A percentile compares a stretch with the other conserved stretches of the same genome.
phyloP scores from a whole-genome alignment of 2,797 vertebrate species.

The Channa striata region DNA sequence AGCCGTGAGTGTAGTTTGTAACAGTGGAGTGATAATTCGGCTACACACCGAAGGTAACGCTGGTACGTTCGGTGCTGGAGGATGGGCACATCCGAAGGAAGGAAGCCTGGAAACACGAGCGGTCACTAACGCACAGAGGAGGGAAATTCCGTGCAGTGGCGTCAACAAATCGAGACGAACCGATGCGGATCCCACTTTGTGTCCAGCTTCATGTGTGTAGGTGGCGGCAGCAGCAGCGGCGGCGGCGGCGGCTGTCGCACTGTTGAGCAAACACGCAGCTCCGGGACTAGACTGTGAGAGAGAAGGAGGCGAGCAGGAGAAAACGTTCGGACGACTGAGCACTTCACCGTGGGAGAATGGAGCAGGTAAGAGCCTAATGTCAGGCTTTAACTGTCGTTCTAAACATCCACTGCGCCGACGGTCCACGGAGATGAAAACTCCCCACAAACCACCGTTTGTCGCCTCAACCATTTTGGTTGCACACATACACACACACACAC shows the following conservation, averaged over 20 bases:
- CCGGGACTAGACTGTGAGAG: neutral
- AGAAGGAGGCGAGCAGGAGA: conserved; percentile 5
- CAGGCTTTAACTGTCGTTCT: rapidly evolving
- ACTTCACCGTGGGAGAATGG: conserved; percentile 41
- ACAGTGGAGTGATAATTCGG: neutral
- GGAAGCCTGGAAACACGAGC: neutral
- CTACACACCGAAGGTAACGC: neutral
- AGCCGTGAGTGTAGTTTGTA: conserved; percentile 14
- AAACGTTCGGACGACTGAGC: conserved; percentile 19
- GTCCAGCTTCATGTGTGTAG: conserved; percentile 35
- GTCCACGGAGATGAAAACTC: conserved; percentile 3
- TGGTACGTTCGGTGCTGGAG: neutral
- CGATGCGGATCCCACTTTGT: conserved; percentile 44
- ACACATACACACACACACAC: neutral
- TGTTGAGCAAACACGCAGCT: neutral
- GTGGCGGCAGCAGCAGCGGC: conserved; percentile 29
- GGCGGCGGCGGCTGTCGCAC: conserved; percentile 11
- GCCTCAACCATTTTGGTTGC: conserved; percentile 39
- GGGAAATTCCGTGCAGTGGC: neutral
- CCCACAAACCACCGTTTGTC: neutral
- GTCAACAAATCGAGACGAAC: conserved; percentile 42
- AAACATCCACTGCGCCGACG: neutral
- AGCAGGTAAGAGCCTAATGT: conserved; percentile 53
- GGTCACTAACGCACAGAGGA: rapidly evolving
- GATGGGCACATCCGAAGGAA: neutral